Conservation (phyloP, 2,113 vertebrate genomes). For the Tychaedon coryphoeus region DNA sequence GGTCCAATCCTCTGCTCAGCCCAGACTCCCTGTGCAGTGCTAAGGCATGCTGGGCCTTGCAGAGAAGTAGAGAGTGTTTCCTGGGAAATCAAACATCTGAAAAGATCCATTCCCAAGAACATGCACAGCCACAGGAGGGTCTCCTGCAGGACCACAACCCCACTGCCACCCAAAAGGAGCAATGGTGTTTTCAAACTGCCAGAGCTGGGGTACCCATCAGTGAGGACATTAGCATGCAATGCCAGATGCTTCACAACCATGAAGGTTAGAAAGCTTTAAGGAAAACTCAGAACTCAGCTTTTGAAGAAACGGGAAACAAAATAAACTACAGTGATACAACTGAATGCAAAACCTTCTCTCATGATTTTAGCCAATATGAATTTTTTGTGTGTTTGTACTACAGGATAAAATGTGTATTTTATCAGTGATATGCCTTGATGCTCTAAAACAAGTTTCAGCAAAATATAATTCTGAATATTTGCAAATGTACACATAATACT, state of each 20-base stretch:
- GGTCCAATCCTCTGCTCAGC: background rate
- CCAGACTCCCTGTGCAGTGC: background rate
- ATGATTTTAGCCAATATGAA: background rate
- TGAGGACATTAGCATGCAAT: background rate
- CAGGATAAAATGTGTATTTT: background rate
- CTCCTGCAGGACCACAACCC: background rate
- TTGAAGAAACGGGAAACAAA: background rate
- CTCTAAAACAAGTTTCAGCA: background rate
- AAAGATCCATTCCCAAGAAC: background rate
- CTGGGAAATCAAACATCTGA: background rate
- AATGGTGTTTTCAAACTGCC: background rate
- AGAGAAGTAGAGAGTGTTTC: background rate
- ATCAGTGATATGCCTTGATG: background rate
- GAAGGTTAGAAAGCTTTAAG: background rate
- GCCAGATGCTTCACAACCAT: background rate
- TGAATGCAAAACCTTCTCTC: background rate
- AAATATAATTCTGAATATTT: background rate
- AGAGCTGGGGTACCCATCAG: background rate
- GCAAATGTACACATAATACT: background rate
- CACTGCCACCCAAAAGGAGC: background rate
- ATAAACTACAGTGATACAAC: background rate
- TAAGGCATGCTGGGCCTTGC: background rate
- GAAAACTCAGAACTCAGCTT: background rate
- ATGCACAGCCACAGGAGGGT: background rate
- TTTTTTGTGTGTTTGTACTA: background rate